phyloP scores from a whole-genome alignment of 2,797 vertebrate species.

The Halcyon leucocephala region DNA sequence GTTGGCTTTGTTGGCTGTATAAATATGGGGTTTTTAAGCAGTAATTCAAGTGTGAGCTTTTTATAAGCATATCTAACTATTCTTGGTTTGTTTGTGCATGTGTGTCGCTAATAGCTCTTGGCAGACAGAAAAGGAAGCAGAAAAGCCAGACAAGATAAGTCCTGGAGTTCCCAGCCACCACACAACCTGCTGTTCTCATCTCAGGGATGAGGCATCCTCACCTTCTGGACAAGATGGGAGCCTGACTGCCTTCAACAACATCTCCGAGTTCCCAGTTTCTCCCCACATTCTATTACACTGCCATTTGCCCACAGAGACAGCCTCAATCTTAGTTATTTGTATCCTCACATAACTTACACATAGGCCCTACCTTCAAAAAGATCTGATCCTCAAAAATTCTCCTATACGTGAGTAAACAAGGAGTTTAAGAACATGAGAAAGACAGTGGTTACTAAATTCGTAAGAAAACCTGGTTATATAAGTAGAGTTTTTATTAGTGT shows the following conservation, averaged over 20 bases:
- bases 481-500: neutral
- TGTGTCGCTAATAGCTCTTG: slow-evolving; percentile 40
- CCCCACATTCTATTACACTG: neutral
- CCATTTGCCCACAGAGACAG: neutral
- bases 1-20: neutral
- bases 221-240: neutral
- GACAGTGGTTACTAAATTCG: neutral
- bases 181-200: neutral
- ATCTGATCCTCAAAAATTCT: neutral
- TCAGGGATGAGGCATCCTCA: neutral
- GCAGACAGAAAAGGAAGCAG: slow-evolving; percentile 31
- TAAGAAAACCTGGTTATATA: neutral
- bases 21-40: neutral
- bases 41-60: neutral
- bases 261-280: neutral
- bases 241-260: neutral
- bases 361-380: neutral
- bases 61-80: neutral
- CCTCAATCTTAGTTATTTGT: neutral
- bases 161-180: neutral
- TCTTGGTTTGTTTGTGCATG: slow-evolving; percentile 14
- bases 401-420: neutral
- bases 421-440: neutral
- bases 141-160: neutral
- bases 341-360: neutral